phyloP scores from a whole-genome alignment of 37 sponge, comb jelly and placozoan genomes.

The Geodia barretti region DNA sequence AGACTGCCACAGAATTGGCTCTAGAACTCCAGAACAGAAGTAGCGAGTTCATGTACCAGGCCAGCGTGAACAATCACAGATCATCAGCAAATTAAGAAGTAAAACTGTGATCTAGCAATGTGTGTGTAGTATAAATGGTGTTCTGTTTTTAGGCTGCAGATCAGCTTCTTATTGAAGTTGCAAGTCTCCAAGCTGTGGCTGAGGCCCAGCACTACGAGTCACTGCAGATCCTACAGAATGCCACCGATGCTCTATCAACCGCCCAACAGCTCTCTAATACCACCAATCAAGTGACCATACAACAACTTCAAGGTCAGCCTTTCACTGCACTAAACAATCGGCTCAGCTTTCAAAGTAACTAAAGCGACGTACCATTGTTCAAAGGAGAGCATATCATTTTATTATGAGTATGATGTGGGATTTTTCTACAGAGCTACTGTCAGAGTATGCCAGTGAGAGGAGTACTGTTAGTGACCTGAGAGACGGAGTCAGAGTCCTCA shows the following conservation, averaged over 20 bases:
- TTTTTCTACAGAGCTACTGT: constrained; percentile 15
- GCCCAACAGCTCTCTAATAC: constrained; percentile 7
- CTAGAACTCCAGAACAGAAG: not conserved
- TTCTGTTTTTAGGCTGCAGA: constrained; percentile 1
- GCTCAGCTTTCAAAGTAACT: too few relatives aligned
- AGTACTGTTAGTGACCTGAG: not conserved
- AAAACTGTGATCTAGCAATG: not conserved
- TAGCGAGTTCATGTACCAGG: not conserved
- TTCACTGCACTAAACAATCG: not conserved
- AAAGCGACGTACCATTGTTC: too few relatives aligned
- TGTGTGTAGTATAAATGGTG: not conserved
- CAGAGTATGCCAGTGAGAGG: constrained; percentile 11
- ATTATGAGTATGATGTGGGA: not conserved
- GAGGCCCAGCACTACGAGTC: not conserved
- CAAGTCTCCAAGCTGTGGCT: not conserved
- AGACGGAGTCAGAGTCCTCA: not conserved
- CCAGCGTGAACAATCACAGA: not conserved
- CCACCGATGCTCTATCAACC: not conserved
- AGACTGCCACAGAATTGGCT: not conserved
- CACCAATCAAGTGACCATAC: constrained; percentile 5
- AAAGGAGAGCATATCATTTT: too few relatives aligned
- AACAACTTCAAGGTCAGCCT: constrained; percentile 23
- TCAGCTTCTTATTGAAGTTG: not conserved
- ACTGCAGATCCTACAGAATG: not conserved
- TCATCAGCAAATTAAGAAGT: not conserved